These are phyloP conservation scores for Petrolisthes manimaculis DNA, from an alignment of 2,888 invertebrate species.

Conservation along the genomic window DNA sequence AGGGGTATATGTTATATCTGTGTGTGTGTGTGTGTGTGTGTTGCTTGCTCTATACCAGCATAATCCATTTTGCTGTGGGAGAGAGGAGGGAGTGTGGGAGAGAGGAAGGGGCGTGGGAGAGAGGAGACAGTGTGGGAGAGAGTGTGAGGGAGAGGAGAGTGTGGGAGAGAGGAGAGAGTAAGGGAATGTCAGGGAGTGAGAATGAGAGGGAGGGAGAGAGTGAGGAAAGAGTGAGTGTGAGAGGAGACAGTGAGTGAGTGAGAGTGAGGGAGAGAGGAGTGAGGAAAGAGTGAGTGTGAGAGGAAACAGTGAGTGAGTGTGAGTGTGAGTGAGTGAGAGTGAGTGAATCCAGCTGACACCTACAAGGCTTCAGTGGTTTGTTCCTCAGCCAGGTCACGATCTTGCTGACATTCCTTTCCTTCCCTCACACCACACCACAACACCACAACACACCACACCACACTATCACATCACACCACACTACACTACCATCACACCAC, in stretches of 20 bases:
- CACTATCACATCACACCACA: too few species aligned
- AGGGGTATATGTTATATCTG: too few species aligned
- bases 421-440: too few species aligned
- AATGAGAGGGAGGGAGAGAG: neutral
- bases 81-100: neutral
- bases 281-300: neutral
- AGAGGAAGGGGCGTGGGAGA: neutral
- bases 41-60: too few species aligned
- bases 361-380: neutral
- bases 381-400: neutral
- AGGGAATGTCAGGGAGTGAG: neutral
- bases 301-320: neutral
- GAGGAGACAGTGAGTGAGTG: neutral
- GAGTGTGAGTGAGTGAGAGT: neutral
- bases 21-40: too few species aligned
- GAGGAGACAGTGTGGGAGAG: neutral
- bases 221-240: conserved; percentile 5
- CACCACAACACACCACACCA: too few species aligned
- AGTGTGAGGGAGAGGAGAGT: neutral
- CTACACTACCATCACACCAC: too few species aligned
- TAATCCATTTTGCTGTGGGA: too few species aligned
- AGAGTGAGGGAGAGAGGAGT: neutral
- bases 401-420: too few species aligned
- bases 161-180: neutral
- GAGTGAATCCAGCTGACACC: neutral